Evolutionary conservation across 1,140 invertebrate species (phyloP), one percentile per base, ranked within the genome.

Genomic region (Capitella teleta): DNA sequence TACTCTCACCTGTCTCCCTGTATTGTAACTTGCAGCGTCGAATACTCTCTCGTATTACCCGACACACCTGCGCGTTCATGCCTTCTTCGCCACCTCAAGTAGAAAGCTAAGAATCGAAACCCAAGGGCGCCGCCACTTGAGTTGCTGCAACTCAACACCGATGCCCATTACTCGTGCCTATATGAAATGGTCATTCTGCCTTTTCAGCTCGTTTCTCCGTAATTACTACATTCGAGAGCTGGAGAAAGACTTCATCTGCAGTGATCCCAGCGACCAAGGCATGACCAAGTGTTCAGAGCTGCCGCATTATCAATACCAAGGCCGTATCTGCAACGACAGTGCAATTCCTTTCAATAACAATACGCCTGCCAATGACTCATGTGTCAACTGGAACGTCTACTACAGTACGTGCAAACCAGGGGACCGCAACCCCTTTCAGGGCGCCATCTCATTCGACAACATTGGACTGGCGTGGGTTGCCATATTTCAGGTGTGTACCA

Each of bases 401-500:
- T 99, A 98, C 68, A 93, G 87, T 24, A 82, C 86, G 60, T 99
- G 96, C 73, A 82, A 82, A 45, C 82, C 91, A 48, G 84, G 86
- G 50, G 90, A 90, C 37, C 82, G 84, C 60, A 99, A 99, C 78
- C 96, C 96, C 21, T 99, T 98, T 72, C 90, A 95, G 75, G 94
- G 94, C 36, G 95, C 95, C 21, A 97, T 99, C 61, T 96, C 92
- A 14, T 99, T 99, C 74, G 96, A 99, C 74, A 98, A 98, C 73
- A 98, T 98, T 58, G 95, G 94, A 40, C 80, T 98, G 56, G 96
- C 96, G 28, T 99, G 96, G 96, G 94, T 98, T 46, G 94, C 95
- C 51, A 99, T 99, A 73, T 99, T 99, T 77, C 80, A 99, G 74
- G 95, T 98, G n/a, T n/a, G n/a, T n/a, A n/a, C n/a, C n/a, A n/a